Conservation (phyloP, 2,113 vertebrate genomes). For the Entelurus aequoreus region DNA sequence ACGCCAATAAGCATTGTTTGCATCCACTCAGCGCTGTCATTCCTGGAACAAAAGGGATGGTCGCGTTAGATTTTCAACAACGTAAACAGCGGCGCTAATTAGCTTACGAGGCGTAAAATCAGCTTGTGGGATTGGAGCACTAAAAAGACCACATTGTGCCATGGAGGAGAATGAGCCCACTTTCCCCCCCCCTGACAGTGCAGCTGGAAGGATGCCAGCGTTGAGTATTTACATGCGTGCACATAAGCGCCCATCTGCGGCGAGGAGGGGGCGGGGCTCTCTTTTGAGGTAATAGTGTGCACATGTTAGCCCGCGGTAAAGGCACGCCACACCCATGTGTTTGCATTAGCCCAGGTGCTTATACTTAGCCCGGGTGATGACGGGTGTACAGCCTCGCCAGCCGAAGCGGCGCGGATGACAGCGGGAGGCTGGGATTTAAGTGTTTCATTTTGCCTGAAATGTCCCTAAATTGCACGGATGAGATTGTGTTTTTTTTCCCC, state of each 20-base stretch:
- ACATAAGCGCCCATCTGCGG: slow-evolving; percentile 28
- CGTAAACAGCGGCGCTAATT: slow-evolving; percentile 22
- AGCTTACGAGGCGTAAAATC: slow-evolving; percentile 27
- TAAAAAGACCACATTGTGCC: neutral
- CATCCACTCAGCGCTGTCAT: neutral
- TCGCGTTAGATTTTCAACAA: neutral
- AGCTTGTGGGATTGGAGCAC: slow-evolving; percentile 11
- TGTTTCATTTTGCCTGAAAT: neutral
- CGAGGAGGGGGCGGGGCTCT: slow-evolving; percentile 19
- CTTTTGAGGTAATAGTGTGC: slow-evolving; percentile 40
- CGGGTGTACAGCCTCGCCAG: neutral
- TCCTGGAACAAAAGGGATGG: neutral
- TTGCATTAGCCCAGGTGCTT: slow-evolving; percentile 3
- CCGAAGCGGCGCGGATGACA: slow-evolving; percentile 20
- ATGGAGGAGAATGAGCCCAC: slow-evolving; percentile 14
- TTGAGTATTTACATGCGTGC: slow-evolving; percentile 37
- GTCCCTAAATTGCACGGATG: slow-evolving; percentile 1
- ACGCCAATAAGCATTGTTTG: neutral
- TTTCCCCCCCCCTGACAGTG: slow-evolving; percentile 15
- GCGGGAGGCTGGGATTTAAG: slow-evolving; percentile 5
- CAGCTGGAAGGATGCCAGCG: slow-evolving; percentile 36
- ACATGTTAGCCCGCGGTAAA: slow-evolving; percentile 33
- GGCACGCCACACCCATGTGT: slow-evolving; percentile 10
- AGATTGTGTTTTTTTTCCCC: neutral
- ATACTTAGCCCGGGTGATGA: neutral